Conservation (phyloP, 35 echinoderm and acorn worm species). For the Apostichopus parvimensis region DNA sequence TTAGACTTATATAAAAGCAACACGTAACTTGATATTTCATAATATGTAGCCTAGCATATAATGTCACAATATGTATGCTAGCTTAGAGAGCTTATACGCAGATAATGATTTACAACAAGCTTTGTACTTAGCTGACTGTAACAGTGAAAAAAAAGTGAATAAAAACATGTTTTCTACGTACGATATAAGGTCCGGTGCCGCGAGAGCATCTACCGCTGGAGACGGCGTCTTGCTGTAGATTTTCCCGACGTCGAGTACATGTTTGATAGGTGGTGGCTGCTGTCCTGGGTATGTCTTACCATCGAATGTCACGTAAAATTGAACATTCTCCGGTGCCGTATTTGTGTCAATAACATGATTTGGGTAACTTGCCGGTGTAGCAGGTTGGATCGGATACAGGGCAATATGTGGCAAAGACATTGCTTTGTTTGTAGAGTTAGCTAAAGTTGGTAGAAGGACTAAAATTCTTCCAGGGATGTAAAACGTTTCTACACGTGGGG, state of each 20-base stretch:
- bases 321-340: background rate
- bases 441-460: no score
- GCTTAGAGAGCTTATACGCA: no score
- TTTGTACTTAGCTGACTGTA: no score
- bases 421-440: no score
- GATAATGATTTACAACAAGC: no score
- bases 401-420: constrained; percentile 23
- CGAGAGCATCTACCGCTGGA: constrained; percentile 5
- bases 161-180: background rate
- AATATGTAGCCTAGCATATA: no score
- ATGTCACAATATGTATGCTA: no score
- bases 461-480: no score
- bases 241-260: background rate
- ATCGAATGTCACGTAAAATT: constrained; percentile 38
- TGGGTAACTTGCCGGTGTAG: background rate
- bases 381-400: background rate
- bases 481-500: no score
- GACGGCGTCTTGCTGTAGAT: constrained; percentile 23
- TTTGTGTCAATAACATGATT: background rate
- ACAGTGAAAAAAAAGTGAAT: no score
- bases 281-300: background rate
- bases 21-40: no score
- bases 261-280: background rate
- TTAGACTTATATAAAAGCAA: no score
- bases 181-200: constrained; percentile 41